These are phyloP conservation scores for Synanthedon tipuliformis DNA, from an alignment of 2,888 invertebrate genomes.

Conservation along the genomic window DNA sequence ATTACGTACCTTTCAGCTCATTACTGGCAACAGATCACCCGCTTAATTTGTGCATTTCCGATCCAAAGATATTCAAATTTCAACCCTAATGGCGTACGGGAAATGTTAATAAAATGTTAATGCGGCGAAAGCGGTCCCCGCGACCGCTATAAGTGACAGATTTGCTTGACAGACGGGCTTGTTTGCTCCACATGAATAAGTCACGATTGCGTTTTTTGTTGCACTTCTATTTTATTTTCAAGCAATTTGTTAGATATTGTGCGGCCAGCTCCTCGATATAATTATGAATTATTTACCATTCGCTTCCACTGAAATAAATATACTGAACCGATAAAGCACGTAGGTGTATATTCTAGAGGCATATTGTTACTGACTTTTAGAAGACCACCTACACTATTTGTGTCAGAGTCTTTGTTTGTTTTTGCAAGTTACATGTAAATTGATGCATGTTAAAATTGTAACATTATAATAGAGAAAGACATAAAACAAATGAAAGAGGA, in stretches of 20 bases:
- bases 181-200: slow-evolving; percentile 58
- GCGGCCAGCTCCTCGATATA: neutral
- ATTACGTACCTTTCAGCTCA: slow-evolving; percentile 62
- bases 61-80: slow-evolving; percentile 68
- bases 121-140: slow-evolving; percentile 56
- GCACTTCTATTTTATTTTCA: neutral
- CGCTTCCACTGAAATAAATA: no score
- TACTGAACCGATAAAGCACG: no score
- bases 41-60: slow-evolving; percentile 71
- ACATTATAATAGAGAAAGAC: no score
- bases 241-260: neutral
- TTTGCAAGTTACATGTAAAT: no score
- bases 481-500: no score
- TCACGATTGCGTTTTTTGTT: slow-evolving; percentile 59
- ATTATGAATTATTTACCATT: neutral
- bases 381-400: no score
- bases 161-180: slow-evolving; percentile 65
- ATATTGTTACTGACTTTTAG: no score
- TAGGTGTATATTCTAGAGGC: no score
- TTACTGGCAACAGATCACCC: slow-evolving; percentile 65
- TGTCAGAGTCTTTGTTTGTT: no score
- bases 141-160: slow-evolving; percentile 63
- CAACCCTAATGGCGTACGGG: slow-evolving; percentile 64
- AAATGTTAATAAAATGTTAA: slow-evolving; percentile 71
- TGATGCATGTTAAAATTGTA: no score